A percentile compares a stretch with the other conserved stretches of the same genome.
phyloP scores from a whole-genome alignment of 2,797 vertebrate genomes.

The Siniperca scherzeri region DNA sequence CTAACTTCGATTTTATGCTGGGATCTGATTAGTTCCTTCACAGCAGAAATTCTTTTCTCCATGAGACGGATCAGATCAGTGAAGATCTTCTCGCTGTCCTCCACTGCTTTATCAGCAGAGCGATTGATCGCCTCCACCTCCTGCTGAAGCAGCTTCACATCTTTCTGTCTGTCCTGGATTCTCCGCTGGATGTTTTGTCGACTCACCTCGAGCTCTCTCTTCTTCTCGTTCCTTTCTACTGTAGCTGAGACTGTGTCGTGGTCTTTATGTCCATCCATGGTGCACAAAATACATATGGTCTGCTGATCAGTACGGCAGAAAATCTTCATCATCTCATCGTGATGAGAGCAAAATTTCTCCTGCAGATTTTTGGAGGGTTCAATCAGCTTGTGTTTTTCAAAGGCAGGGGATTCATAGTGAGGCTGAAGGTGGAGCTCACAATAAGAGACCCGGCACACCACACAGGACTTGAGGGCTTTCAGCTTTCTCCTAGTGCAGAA shows the following conservation, averaged over 20 bases:
- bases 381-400: slow-evolving; percentile 36
- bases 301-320: slow-evolving; percentile 40
- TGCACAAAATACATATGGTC: slow-evolving; percentile 26
- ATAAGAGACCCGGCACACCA: slow-evolving; percentile 36
- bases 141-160: slow-evolving; percentile 11
- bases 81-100: neutral
- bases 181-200: neutral
- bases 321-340: slow-evolving; percentile 23
- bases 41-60: slow-evolving; percentile 6
- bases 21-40: slow-evolving; percentile 35
- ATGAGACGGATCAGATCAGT: neutral
- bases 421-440: slow-evolving; percentile 37
- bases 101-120: slow-evolving; percentile 25
- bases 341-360: slow-evolving; percentile 36
- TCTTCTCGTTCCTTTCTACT: neutral
- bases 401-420: slow-evolving; percentile 26
- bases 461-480: slow-evolving; percentile 39
- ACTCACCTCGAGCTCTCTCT: neutral
- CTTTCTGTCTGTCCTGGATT: slow-evolving; percentile 10
- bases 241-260: slow-evolving; percentile 25
- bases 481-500: slow-evolving; percentile 19
- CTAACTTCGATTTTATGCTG: slow-evolving; percentile 6
- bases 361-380: slow-evolving; percentile 4
- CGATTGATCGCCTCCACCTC: slow-evolving; percentile 21
- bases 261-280: slow-evolving; percentile 38